Evolutionary conservation across 2,113 vertebrate species (phyloP).

Genomic region (Peromyscus polionotus): DNA sequence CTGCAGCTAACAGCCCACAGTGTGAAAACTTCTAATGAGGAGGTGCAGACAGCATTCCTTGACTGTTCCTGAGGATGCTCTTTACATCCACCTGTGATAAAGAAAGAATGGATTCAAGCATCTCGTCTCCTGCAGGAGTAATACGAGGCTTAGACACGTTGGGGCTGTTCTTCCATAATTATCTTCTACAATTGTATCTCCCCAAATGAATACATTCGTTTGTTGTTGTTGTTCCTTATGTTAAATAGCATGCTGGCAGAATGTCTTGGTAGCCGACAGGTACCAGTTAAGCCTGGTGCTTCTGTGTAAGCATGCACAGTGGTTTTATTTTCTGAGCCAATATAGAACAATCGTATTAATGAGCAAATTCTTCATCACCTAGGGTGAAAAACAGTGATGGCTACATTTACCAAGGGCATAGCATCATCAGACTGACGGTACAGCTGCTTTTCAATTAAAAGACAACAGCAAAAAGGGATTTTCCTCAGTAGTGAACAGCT

Average conservation of each 20-base stretch:
- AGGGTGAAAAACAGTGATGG: not conserved
- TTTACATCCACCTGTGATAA: not conserved
- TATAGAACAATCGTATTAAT: constrained; percentile 37
- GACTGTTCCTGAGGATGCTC: constrained; percentile 27
- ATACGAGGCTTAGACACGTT: constrained; percentile 54
- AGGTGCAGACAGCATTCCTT: not conserved
- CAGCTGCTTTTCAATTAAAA: not conserved
- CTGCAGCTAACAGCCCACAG: not conserved
- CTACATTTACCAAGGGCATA: not conserved
- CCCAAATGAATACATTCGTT: constrained; percentile 60
- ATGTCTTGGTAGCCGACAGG: constrained; percentile 56
- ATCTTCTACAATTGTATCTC: constrained; percentile 68
- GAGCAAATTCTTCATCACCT: constrained; percentile 22
- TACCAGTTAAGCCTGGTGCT: constrained; percentile 42
- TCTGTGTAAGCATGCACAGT: constrained; percentile 33
- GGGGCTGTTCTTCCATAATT: constrained; percentile 51
- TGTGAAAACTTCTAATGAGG: constrained; percentile 28
- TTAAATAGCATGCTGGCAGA: constrained; percentile 58
- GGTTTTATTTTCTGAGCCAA: constrained; percentile 63
- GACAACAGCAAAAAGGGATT: not conserved
- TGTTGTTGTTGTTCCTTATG: constrained; percentile 45
- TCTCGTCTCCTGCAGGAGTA: constrained; percentile 68
- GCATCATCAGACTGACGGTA: accelerated
- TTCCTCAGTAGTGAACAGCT: not conserved
- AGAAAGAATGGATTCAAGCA: constrained; percentile 67